Evolutionary conservation across 2,797 vertebrate species (phyloP).

Genomic region (Synanceia verrucosa): DNA sequence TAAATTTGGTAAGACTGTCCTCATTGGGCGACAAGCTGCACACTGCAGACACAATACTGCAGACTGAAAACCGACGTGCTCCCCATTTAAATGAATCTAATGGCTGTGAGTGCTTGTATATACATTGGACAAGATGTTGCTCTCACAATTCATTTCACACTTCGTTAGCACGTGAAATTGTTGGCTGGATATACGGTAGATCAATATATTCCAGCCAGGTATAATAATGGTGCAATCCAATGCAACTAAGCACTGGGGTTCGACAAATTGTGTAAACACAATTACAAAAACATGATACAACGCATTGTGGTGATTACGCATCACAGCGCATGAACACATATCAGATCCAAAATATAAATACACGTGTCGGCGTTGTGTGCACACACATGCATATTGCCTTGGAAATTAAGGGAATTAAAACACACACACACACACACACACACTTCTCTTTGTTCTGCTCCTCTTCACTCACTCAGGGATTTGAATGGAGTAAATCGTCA

Average conservation of each 20-base stretch:
- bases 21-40: constrained; percentile 1
- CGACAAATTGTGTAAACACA: constrained; percentile 46
- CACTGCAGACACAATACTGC: constrained; percentile 23
- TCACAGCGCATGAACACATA: not conserved
- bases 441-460: constrained; percentile 6
- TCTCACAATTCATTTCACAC: constrained; percentile 77
- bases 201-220: constrained; percentile 63
- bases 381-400: constrained; percentile 16
- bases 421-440: not conserved
- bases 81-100: constrained; percentile 61
- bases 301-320: constrained; percentile 1
- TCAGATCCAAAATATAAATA: constrained; percentile 6
- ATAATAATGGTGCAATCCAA: constrained; percentile 54
- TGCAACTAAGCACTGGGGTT: constrained; percentile 15
- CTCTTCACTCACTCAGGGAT: constrained; percentile 24
- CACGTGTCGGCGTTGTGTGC: not conserved
- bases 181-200: constrained; percentile 57
- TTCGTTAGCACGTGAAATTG: constrained; percentile 67
- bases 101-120: constrained; percentile 41
- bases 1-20: constrained; percentile 24
- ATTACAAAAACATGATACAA: constrained; percentile 30
- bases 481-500: constrained; percentile 67
- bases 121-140: constrained; percentile 56
- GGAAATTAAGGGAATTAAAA: constrained; percentile 23
- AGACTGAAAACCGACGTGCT: constrained; percentile 41